Evolutionary conservation across 2,797 vertebrate species (phyloP).

Genomic region (Capromys pilorides): DNA sequence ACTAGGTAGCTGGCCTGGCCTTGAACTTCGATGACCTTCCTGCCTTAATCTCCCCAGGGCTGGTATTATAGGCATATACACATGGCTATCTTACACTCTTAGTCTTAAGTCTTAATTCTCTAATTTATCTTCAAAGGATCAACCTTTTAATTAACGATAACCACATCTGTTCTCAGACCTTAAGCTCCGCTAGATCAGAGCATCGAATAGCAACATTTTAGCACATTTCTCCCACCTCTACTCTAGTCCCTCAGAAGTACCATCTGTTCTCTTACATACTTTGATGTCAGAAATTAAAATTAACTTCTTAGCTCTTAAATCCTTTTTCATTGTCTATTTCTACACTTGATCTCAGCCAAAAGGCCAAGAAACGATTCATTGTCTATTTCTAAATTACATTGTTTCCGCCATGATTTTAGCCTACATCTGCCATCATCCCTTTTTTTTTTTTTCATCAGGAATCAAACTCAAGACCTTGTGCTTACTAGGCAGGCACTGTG

Average conservation of each 20-base stretch:
- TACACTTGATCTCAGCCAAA: neutral
- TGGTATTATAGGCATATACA: neutral
- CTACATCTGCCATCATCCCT: neutral
- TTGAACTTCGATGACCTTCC: neutral
- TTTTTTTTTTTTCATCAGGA: too few species aligned
- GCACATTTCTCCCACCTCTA: neutral
- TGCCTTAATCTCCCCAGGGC: neutral
- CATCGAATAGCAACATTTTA: neutral
- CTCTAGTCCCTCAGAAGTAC: neutral
- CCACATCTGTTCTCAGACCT: neutral
- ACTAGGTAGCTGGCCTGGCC: neutral
- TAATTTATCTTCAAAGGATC: neutral
- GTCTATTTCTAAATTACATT: neutral
- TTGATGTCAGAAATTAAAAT: constrained; percentile 49
- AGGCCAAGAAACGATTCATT: too few species aligned
- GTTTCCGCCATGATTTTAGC: neutral
- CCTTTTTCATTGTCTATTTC: neutral
- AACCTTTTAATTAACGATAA: neutral
- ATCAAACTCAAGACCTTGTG: too few species aligned
- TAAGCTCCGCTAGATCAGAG: neutral
- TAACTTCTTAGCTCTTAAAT: constrained; percentile 16
- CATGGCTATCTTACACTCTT: neutral
- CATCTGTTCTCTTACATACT: neutral
- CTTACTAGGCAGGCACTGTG: too few species aligned
- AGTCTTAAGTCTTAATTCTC: constrained; percentile 5